Base-by-base conservation (phyloP, 2,888 invertebrate genomes). In the Acleris holmiana region DNA sequence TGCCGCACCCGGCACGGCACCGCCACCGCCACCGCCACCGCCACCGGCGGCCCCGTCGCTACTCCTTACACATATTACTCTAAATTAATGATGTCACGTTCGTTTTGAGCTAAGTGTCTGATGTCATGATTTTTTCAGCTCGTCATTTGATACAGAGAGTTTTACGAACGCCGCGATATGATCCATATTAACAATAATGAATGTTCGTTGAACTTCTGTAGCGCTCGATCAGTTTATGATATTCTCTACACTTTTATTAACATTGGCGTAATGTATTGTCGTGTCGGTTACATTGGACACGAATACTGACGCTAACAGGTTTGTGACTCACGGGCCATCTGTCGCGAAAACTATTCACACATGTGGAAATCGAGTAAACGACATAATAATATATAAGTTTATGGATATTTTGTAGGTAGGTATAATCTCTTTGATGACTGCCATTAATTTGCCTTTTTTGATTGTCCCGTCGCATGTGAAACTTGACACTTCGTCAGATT, bases 281-380 rank as follows among this genome's bases (percentile, higher is more conserved):
- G 78, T 86, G 76, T 88, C 80, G 82, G 84, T 86, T 83, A 81
- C 83, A 85, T 81, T 84, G 83, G 84, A 81, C 83, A 82, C 81
- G 75, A 76, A 83, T 80, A 80, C 77, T 73, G 73, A 68, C 69
- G 74, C 73, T 71, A 85, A 85, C 91, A 84, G 87, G 91, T 91
- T 89, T 69, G 84, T 92, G 91, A 92, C 76, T 92, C 91, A 91
- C 73, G 69, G 76, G 82, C 91, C 91, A 92, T 90, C 90, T 91
- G 91, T 86, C 84, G 87, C 86, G 85, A 88, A 88, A 89, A 88
- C 83, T 85, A 83, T 87, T 81, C 75, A 74, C 85, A 82, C 83
- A 84, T 87, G 86, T 87, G 85, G 85, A 88, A 86, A 88, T 84
- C 83, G 76, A 77, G 71, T 78, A 82, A 78, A 77, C 79, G 79